Evolutionary conservation across 1,140 invertebrate genomes (phyloP).

Genomic region (Lepidurus packardi): DNA sequence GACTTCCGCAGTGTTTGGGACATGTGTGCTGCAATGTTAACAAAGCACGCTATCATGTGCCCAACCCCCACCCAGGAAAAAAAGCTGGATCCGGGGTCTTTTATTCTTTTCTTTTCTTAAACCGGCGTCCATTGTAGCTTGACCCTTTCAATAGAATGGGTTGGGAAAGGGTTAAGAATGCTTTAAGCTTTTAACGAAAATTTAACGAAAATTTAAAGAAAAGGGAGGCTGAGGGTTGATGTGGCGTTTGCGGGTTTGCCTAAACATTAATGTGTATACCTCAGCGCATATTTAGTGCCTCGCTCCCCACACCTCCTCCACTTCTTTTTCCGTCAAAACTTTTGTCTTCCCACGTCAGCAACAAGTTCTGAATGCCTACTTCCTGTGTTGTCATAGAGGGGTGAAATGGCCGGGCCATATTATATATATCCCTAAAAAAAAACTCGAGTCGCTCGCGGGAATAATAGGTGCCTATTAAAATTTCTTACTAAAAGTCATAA

Average conservation of each 20-base stretch:
- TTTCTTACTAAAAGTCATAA: conserved; percentile 1
- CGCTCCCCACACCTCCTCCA: background rate
- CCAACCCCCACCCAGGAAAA: background rate
- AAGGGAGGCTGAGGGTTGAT: background rate
- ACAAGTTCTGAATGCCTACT: background rate
- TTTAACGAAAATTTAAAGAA: background rate
- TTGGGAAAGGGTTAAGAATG: background rate
- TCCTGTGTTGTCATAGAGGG: background rate
- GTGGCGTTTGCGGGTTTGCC: background rate
- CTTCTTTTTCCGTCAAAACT: background rate
- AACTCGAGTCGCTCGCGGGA: background rate
- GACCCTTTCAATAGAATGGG: background rate
- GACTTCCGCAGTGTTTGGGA: background rate
- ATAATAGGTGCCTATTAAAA: conserved; percentile 7
- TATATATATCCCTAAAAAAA: background rate
- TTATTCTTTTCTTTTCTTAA: background rate
- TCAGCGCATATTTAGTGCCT: background rate
- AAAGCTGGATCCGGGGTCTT: background rate
- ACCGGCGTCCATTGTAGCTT: background rate
- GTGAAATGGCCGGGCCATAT: background rate
- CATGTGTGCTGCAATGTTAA: background rate
- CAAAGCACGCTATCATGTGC: background rate
- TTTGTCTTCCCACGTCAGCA: background rate
- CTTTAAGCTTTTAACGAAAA: background rate
- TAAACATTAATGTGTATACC: background rate